Conservation (phyloP, 2,113 vertebrate genomes). For the Grantiella picta region DNA sequence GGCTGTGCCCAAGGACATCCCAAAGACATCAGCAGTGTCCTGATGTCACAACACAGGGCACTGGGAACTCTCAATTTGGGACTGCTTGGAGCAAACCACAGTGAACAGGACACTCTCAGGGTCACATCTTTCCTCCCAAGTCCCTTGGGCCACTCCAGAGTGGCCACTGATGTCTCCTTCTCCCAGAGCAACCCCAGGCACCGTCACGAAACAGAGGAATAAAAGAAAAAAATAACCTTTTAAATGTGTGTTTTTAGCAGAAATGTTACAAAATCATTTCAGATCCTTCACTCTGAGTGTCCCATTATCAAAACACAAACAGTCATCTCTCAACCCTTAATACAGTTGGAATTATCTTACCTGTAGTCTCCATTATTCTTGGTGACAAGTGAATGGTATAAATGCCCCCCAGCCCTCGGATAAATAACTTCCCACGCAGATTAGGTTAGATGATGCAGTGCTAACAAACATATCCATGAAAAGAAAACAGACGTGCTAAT, state of each 20-base stretch:
- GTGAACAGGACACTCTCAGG: fast-evolving
- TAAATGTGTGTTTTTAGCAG: neutral
- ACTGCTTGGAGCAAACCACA: neutral
- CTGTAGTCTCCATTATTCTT: slow-evolving; percentile 41
- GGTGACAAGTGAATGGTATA: slow-evolving; percentile 31
- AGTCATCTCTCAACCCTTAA: neutral
- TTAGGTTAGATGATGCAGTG: slow-evolving; percentile 50
- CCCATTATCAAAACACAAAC: neutral
- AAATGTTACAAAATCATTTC: neutral
- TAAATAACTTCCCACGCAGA: slow-evolving; percentile 51
- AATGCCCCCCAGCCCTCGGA: slow-evolving; percentile 46
- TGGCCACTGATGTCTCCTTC: neutral
- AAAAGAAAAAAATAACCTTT: neutral
- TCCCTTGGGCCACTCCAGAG: neutral
- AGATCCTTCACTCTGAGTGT: neutral
- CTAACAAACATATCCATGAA: slow-evolving; percentile 52
- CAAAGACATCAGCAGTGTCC: too few species aligned
- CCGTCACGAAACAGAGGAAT: neutral
- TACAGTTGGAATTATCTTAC: slow-evolving; percentile 33
- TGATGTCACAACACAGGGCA: too few species aligned
- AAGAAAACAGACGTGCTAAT: slow-evolving; percentile 62
- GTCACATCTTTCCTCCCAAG: fast-evolving
- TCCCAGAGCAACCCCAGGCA: neutral
- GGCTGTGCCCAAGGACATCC: fast-evolving
- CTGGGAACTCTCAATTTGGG: fast-evolving